These are phyloP conservation scores for Chaetodon trifascialis DNA, from an alignment of 2,113 vertebrate species.

Conservation along the genomic window DNA sequence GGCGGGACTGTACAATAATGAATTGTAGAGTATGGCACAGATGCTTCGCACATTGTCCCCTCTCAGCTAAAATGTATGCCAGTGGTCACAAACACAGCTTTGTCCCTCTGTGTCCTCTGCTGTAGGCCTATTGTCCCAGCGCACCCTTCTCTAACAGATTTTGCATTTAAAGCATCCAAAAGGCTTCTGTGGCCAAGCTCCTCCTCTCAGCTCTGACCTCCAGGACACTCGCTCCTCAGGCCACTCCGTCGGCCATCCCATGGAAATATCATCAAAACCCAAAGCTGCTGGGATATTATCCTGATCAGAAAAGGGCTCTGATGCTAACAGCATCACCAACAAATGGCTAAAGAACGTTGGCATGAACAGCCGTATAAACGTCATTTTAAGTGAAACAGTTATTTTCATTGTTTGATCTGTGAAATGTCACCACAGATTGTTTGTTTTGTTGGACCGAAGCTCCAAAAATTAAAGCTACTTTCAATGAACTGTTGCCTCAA, in stretches of 20 bases:
- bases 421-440: not conserved
- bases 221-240: constrained; percentile 41
- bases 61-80: constrained; percentile 74
- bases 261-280: not conserved
- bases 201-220: constrained; percentile 53
- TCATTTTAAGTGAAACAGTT: not conserved
- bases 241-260: constrained; percentile 33
- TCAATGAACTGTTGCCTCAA: not conserved
- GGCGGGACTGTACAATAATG: constrained; percentile 72
- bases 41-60: constrained; percentile 56
- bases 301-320: not conserved
- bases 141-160: constrained; percentile 70
- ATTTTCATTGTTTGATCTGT: not conserved
- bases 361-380: not conserved
- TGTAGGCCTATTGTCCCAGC: constrained; percentile 77
- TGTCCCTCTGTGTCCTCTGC: constrained; percentile 66
- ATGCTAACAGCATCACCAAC: not conserved
- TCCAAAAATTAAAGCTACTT: not conserved
- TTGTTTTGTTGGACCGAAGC: not conserved
- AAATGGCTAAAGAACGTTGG: not conserved
- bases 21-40: constrained; percentile 74
- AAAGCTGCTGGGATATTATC: not conserved
- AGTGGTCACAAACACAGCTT: constrained; percentile 72
- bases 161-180: constrained; percentile 70
- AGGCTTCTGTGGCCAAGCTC: constrained; percentile 52